Conservation (phyloP, 2,888 invertebrate genomes). For the Drosophila mettleri region DNA sequence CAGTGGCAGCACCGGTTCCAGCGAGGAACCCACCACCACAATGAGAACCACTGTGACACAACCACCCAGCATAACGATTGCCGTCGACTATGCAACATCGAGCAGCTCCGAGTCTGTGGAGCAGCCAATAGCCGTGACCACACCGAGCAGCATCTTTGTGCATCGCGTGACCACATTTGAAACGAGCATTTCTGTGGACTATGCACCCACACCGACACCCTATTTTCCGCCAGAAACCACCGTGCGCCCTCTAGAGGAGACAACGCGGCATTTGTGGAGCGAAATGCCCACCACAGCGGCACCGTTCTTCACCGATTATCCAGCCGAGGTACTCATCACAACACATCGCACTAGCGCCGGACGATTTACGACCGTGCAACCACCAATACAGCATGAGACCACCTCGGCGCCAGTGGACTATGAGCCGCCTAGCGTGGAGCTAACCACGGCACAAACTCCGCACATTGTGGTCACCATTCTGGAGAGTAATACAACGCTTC, state of each 20-base stretch:
- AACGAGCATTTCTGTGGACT: constrained; percentile 79
- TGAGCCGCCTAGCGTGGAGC: constrained; percentile 45
- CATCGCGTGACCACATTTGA: constrained; percentile 82
- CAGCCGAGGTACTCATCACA: constrained; percentile 81
- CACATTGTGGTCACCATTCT: constrained; percentile 62
- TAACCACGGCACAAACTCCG: constrained; percentile 55
- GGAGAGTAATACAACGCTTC: constrained; percentile 32
- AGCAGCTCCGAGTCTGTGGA: constrained; percentile 77
- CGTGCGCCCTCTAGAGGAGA: constrained; percentile 52
- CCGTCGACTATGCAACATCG: constrained; percentile 64
- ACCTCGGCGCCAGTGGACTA: constrained; percentile 61
- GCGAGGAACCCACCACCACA: constrained; percentile 69
- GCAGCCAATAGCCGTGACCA: constrained; percentile 63
- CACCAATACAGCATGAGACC: constrained; percentile 51
- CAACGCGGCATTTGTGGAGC: constrained; percentile 62
- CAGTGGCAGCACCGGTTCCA: constrained; percentile 41
- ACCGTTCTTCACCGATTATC: constrained; percentile 84
- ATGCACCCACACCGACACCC: constrained; percentile 66
- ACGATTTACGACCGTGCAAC: constrained; percentile 76
- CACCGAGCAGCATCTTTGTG: constrained; percentile 64
- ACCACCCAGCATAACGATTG: constrained; percentile 56
- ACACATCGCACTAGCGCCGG: constrained; percentile 77
- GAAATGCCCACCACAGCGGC: constrained; percentile 82
- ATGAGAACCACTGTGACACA: constrained; percentile 51
- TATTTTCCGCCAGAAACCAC: constrained; percentile 56